Percentiles rank a stretch among this genome's conserved stretches.
Conservation (phyloP, 2,888 invertebrate species). For the Terebella lapidaria region DNA sequence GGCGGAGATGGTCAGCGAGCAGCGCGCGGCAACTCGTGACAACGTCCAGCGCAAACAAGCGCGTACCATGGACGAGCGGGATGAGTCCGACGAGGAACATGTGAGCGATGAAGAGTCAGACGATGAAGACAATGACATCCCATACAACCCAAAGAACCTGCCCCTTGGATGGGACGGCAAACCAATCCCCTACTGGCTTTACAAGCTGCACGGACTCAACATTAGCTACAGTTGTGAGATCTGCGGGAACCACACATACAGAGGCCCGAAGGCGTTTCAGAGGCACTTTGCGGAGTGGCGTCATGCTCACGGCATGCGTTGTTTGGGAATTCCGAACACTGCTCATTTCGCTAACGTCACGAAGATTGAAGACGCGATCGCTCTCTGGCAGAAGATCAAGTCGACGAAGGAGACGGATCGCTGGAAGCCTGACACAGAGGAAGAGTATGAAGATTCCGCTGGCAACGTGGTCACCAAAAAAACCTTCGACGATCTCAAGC, state of each 20-base stretch:
- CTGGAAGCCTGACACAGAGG: constrained; percentile 84
- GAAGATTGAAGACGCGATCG: constrained; percentile 94
- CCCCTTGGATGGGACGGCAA: constrained; percentile 99
- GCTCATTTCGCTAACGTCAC: constrained; percentile 99
- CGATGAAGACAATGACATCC: constrained; percentile 80
- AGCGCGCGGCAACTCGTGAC: constrained; percentile 87
- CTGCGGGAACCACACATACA: constrained; percentile 97
- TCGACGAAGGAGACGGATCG: constrained; percentile 90
- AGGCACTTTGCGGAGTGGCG: constrained; percentile 90
- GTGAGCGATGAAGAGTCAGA: constrained; percentile 35
- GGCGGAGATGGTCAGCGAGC: constrained; percentile 76
- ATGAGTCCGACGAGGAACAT: constrained; percentile 58
- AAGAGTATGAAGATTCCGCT: constrained; percentile 96
- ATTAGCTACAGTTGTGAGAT: constrained; percentile 99
- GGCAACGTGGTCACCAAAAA: constrained; percentile 99
- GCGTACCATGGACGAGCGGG: constrained; percentile 68
- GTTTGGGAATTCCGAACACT: constrained; percentile 97
- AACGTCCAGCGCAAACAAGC: constrained; percentile 98
- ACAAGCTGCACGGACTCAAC: constrained; percentile 96
- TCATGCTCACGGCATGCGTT: constrained; percentile 86
- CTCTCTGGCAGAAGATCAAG: constrained; percentile 96
- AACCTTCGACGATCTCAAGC: constrained; percentile 95
- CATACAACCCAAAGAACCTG: constrained; percentile 98
- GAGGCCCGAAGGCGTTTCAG: constrained; percentile 98
- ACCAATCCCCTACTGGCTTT: constrained; percentile 89